These are phyloP conservation scores for Epiperipatus broadwayi DNA, from an alignment of 2,888 invertebrate species.

Conservation along the genomic window DNA sequence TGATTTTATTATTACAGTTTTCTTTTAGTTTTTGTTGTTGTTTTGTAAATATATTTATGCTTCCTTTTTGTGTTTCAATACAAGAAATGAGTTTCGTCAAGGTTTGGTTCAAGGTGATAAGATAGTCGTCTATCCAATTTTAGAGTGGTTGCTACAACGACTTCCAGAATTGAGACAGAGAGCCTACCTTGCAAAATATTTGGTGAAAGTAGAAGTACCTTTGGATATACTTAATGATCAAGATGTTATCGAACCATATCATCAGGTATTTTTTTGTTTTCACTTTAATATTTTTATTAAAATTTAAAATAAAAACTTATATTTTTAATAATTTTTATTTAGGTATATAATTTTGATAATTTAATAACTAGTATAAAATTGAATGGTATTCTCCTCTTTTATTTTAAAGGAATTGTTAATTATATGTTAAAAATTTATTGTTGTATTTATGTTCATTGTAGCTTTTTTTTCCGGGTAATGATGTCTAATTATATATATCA, in stretches of 20 bases:
- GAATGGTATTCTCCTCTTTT: too few relatives aligned
- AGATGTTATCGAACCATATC: conserved; percentile 47
- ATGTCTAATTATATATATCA: too few relatives aligned
- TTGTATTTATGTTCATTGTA: conserved; percentile 11
- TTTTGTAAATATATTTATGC: conserved; percentile 10
- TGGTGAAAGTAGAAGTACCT: conserved; percentile 48
- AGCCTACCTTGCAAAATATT: conserved; percentile 56
- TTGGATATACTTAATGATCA: conserved; percentile 51
- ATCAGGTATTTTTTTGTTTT: too few relatives aligned
- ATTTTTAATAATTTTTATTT: not conserved
- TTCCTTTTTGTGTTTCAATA: not conserved
- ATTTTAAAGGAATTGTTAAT: too few relatives aligned
- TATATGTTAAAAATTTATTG: not conserved
- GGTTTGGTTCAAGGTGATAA: conserved; percentile 52
- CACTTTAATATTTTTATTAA: not conserved
- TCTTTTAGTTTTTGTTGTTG: conserved; percentile 12
- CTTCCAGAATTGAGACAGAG: conserved; percentile 54
- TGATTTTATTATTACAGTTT: conserved; percentile 5
- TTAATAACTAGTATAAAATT: too few relatives aligned
- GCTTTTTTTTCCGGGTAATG: too few relatives aligned
- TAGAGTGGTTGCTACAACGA: conserved; percentile 57
- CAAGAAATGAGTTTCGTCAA: conserved; percentile 39
- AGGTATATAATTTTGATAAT: too few relatives aligned
- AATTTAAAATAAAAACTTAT: too few relatives aligned
- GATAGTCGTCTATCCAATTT: conserved; percentile 49